Percentiles rank a stretch among this genome's conserved stretches.
Conservation (phyloP, 2,888 invertebrate species). For the Encarsia formosa region DNA sequence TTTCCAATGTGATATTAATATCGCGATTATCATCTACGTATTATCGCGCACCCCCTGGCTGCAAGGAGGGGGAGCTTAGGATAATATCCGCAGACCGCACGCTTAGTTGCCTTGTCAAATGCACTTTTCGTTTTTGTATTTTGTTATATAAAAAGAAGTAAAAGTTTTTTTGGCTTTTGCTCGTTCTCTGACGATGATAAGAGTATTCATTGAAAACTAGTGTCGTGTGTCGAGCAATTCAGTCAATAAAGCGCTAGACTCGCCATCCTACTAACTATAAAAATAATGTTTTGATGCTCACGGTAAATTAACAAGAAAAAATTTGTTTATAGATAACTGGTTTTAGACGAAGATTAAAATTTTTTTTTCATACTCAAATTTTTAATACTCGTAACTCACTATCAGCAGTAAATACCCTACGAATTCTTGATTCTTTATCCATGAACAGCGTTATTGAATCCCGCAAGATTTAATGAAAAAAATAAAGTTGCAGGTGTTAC, state of each 20-base stretch:
- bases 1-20: conserved; percentile 53
- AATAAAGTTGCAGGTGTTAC: no score
- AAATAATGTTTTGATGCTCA: not conserved
- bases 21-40: conserved; percentile 52
- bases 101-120: conserved; percentile 18
- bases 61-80: conserved; percentile 30
- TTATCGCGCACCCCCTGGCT: conserved; percentile 40
- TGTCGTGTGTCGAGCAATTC: no score
- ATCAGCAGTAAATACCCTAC: not conserved
- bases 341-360: no score
- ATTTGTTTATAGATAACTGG: no score
- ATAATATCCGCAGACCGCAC: conserved; percentile 11
- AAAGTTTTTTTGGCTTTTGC: no score
- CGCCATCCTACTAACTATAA: no score
- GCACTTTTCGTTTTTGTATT: conserved; percentile 5
- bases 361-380: no score
- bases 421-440: not conserved
- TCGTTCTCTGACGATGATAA: no score
- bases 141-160: not conserved
- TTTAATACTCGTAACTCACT: not conserved
- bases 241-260: no score
- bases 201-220: no score
- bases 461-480: not conserved
- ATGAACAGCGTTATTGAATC: not conserved
- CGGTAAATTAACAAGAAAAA: not conserved